A percentile compares a stretch with the other conserved stretches of the same genome.
Evolutionary conservation across 2,113 vertebrate species (phyloP).

Genomic region (Xenus cinereus): DNA sequence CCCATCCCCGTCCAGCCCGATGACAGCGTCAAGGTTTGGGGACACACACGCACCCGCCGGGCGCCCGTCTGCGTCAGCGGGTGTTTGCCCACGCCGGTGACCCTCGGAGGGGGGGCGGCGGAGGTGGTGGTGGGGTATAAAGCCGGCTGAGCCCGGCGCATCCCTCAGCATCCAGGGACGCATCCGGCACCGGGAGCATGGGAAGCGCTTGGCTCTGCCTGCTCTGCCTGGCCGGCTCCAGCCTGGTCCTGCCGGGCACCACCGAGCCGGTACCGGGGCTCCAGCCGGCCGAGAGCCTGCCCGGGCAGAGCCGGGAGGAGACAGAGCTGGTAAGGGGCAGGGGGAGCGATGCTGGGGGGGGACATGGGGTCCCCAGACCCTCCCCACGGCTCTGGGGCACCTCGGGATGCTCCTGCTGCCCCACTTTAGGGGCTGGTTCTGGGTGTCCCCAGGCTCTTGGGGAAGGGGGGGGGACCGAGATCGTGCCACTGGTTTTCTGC

Average conservation of each 20-base stretch:
- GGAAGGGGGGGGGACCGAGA: not conserved
- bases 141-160: accelerated
- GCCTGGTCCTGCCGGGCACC: not conserved
- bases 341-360: not conserved
- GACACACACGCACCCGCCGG: not conserved
- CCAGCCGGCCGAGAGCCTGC: accelerated
- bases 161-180: not conserved
- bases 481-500: accelerated
- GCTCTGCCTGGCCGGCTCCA: not conserved
- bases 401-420: not conserved
- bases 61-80: not conserved
- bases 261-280: not conserved
- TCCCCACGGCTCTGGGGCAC: accelerated
- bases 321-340: not conserved
- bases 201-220: not conserved
- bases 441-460: accelerated
- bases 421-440: accelerated
- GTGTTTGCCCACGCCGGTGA: not conserved
- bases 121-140: not conserved
- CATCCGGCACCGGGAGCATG: not conserved
- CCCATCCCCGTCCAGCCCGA: no score
- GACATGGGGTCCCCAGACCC: accelerated
- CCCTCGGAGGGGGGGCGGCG: not conserved
- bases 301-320: not conserved
- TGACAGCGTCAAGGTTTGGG: not conserved